Evolutionary conservation across 2,888 invertebrate genomes (phyloP).

Genomic region (Chromoteleia sp.): DNA sequence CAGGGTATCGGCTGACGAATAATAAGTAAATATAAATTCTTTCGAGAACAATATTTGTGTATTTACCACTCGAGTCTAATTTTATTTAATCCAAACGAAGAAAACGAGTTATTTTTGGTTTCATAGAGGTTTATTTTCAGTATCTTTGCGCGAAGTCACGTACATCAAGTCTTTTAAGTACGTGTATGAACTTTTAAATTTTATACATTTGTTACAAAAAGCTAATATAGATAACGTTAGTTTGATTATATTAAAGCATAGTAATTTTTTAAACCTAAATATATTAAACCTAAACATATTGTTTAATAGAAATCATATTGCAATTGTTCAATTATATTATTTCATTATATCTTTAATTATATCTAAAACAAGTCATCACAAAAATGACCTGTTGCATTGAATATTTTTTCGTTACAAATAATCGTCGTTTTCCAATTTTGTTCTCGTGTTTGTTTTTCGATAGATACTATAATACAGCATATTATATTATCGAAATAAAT

Average conservation of each 20-base stretch:
- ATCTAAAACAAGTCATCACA: no score
- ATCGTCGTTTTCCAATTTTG: background rate
- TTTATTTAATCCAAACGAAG: constrained; percentile 56
- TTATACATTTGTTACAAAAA: background rate
- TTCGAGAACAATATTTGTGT: constrained; percentile 28
- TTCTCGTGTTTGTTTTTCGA: no score
- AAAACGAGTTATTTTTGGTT: constrained; percentile 54
- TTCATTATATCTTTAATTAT: no score
- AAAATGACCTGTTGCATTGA: background rate
- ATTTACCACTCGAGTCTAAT: constrained; percentile 49
- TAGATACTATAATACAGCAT: constrained; percentile 12
- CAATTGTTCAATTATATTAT: no score
- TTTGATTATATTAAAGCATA: no score
- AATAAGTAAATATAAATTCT: constrained; percentile 5
- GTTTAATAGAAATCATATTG: no score
- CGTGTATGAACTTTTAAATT: background rate
- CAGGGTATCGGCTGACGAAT: constrained; percentile 5
- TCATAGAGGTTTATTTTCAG: constrained; percentile 46
- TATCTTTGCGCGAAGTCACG: constrained; percentile 11
- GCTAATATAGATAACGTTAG: no score
- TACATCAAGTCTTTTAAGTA: constrained; percentile 9
- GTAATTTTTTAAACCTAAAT: no score
- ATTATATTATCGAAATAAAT: constrained; percentile 7
- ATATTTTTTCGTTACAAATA: no score
- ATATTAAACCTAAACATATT: no score